Percentiles rank a stretch among this genome's conserved stretches.
These are phyloP conservation scores for Drosophila lutescens DNA, from an alignment of 2,888 invertebrate species.

Conservation along the genomic window DNA sequence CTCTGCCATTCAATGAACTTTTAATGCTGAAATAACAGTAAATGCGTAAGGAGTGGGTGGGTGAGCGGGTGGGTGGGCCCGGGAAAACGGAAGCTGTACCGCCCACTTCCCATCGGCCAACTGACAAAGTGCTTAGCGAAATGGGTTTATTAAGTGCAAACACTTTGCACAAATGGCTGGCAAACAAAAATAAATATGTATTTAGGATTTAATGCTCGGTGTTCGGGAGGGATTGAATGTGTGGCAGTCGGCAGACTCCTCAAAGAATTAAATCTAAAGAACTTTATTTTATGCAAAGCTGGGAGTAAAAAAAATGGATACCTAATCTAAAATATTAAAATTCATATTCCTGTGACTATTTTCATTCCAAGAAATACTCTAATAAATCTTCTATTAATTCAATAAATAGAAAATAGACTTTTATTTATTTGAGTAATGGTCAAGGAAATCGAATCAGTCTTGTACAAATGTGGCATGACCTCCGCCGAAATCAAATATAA, in stretches of 20 bases:
- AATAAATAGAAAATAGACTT: neutral
- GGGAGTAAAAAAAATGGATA: too few relatives aligned
- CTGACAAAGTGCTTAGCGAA: conserved; percentile 68
- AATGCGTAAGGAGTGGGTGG: conserved; percentile 48
- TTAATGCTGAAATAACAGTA: conserved; percentile 79
- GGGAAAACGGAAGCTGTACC: conserved; percentile 59
- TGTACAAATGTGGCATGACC: conserved; percentile 6
- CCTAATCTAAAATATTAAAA: too few relatives aligned
- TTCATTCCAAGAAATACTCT: neutral
- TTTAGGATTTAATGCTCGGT: conserved; percentile 36
- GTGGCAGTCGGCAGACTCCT: neutral
- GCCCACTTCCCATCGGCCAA: conserved; percentile 1
- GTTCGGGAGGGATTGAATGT: conserved; percentile 11
- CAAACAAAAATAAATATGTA: conserved; percentile 69
- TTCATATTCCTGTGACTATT: too few relatives aligned
- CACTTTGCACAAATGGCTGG: conserved; percentile 70
- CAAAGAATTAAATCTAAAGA: neutral
- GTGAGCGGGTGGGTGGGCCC: conserved; percentile 3
- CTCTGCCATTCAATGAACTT: conserved; percentile 76
- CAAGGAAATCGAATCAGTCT: neutral
- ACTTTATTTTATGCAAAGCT: too few relatives aligned
- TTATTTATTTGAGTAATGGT: neutral
- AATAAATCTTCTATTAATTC: neutral
- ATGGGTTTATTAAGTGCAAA: conserved; percentile 79
- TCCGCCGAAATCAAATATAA: conserved; percentile 33